These are phyloP conservation scores for Gryllus bimaculatus DNA, from an alignment of 1,140 invertebrate species.

Conservation along the genomic window DNA sequence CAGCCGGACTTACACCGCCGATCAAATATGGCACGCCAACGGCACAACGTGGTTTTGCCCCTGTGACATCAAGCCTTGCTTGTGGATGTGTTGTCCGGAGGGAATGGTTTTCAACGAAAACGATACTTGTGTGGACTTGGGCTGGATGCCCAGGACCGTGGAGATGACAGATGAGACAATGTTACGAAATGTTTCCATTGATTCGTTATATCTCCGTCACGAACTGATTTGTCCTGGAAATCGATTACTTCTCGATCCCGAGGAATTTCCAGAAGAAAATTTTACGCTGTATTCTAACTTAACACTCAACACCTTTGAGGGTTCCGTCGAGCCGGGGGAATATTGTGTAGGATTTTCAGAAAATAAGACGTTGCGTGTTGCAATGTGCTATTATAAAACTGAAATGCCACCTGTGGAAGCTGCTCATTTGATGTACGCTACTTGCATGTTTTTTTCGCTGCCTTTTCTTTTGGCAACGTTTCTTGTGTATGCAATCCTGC, in stretches of 20 bases:
- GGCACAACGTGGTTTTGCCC: neutral
- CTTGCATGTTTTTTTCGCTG: neutral
- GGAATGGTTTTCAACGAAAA: neutral
- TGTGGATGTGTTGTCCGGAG: neutral
- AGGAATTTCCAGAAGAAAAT: too few relatives aligned
- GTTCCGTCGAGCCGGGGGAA: neutral
- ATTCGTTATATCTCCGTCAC: neutral
- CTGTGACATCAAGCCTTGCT: neutral
- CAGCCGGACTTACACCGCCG: too few relatives aligned
- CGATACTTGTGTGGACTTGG: neutral
- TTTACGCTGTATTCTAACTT: neutral
- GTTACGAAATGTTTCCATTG: neutral
- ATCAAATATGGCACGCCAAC: too few relatives aligned
- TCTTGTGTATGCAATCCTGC: neutral
- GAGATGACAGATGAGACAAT: neutral
- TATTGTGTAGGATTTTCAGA: neutral
- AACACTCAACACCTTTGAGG: neutral
- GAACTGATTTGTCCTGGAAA: neutral
- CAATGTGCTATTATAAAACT: neutral
- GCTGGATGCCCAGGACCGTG: neutral
- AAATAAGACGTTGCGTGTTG: too few relatives aligned
- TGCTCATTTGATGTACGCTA: neutral
- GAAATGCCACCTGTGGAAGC: too few relatives aligned
- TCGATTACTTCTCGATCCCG: neutral
- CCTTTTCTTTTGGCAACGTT: neutral